Conservation (phyloP, 2,113 vertebrate species). For the Gallinago paraguaiae region DNA sequence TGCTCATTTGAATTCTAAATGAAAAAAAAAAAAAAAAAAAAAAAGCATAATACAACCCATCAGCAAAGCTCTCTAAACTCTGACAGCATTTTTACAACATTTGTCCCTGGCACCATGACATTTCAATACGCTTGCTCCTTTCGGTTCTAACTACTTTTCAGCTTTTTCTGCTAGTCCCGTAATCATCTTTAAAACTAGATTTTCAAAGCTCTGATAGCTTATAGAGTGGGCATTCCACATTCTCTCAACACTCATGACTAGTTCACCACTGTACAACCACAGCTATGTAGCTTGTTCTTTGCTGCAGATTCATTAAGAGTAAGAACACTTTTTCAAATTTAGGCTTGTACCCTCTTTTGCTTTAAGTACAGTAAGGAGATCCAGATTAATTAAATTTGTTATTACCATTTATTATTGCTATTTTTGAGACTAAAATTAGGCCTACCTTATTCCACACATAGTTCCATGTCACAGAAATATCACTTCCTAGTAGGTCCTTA, state of each 20-base stretch:
- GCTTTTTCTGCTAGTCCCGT: neutral
- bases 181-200: neutral
- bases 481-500: conserved; percentile 76
- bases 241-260: neutral
- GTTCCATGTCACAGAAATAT: conserved; percentile 77
- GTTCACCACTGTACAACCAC: neutral
- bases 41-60: neutral
- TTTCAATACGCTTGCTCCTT: neutral
- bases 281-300: neutral
- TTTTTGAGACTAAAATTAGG: neutral
- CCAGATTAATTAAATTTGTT: neutral
- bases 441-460: conserved; percentile 84
- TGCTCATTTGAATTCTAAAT: neutral
- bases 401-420: neutral
- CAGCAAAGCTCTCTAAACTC: neutral
- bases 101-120: neutral
- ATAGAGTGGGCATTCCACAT: neutral
- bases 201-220: neutral
- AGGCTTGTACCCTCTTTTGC: neutral
- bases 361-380: neutral
- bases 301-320: neutral
- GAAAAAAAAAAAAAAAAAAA: neutral
- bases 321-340: neutral
- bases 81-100: neutral
- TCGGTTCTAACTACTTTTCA: neutral